A percentile compares a stretch with the other conserved stretches of the same genome.
phyloP scores from a whole-genome alignment of 1,140 invertebrate species.

The Psilanteris sp. region DNA sequence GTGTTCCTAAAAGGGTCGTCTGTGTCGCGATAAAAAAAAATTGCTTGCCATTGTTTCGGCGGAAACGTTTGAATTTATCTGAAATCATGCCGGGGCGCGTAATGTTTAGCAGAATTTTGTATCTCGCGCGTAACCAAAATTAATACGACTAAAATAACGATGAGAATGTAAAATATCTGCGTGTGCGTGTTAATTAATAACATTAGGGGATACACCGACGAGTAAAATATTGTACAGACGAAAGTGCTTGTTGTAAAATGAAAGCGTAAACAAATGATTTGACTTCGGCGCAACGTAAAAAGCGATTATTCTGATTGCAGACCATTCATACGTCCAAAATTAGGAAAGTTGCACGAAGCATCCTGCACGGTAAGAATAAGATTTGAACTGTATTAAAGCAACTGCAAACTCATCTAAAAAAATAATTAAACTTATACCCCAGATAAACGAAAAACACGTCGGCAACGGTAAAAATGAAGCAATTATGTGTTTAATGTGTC shows the following conservation, averaged over 20 bases:
- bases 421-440: slow-evolving; percentile 28
- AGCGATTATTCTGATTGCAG: slow-evolving; percentile 69
- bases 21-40: background rate
- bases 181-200: too few relatives aligned
- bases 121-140: too few relatives aligned
- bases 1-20: background rate
- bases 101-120: too few relatives aligned
- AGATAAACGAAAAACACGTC: slow-evolving; percentile 11
- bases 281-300: too few relatives aligned
- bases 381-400: slow-evolving; percentile 21
- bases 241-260: too few relatives aligned
- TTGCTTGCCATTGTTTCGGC: too few relatives aligned
- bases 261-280: too few relatives aligned
- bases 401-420: slow-evolving; percentile 25
- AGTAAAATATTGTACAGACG: too few relatives aligned
- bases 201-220: too few relatives aligned
- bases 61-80: background rate
- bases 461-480: slow-evolving; percentile 6
- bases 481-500: slow-evolving; percentile 11
- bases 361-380: slow-evolving; percentile 92
- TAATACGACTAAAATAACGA: too few relatives aligned
- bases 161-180: too few relatives aligned
- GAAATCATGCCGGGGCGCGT: background rate
- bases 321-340: slow-evolving; percentile 93
- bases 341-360: slow-evolving; percentile 97